These are phyloP conservation scores for Noturus placidus DNA, from an alignment of 2,113 vertebrate species.

Conservation along the genomic window DNA sequence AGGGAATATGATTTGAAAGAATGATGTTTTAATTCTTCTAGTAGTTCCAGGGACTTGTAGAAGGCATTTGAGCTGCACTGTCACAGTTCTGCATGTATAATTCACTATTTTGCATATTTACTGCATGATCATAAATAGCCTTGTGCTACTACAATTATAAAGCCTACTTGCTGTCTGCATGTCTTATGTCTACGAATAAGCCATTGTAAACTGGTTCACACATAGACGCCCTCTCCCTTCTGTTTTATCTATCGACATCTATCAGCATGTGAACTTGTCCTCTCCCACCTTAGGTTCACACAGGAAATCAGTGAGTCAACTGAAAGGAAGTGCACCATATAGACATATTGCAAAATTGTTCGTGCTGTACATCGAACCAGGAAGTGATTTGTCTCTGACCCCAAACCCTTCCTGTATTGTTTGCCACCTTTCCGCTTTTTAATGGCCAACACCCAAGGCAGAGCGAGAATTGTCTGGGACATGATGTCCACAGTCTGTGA, in stretches of 20 bases:
- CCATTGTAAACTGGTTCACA: not conserved
- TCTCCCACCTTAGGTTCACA: slow-evolving; percentile 32
- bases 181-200: not conserved
- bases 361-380: slow-evolving; percentile 44
- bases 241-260: slow-evolving; percentile 17
- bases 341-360: slow-evolving; percentile 35
- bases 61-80: not conserved
- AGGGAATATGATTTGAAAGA: not conserved
- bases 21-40: not conserved
- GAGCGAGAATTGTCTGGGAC: slow-evolving; percentile 18
- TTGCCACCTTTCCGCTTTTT: slow-evolving; percentile 49
- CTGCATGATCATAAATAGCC: not conserved
- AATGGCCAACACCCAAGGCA: slow-evolving; percentile 25
- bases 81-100: not conserved
- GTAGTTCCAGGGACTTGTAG: not conserved
- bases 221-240: not conserved
- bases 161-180: not conserved
- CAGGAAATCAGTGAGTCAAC: slow-evolving; percentile 68
- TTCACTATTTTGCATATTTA: not conserved
- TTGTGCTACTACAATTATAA: not conserved
- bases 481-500: not conserved
- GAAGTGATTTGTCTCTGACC: slow-evolving; percentile 47
- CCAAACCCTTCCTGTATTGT: slow-evolving; percentile 46
- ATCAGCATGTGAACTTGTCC: slow-evolving; percentile 16
- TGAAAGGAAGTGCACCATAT: slow-evolving; percentile 65